Base-by-base conservation (phyloP, 2,113 vertebrate genomes). In the Ovis canadensis region DNA sequence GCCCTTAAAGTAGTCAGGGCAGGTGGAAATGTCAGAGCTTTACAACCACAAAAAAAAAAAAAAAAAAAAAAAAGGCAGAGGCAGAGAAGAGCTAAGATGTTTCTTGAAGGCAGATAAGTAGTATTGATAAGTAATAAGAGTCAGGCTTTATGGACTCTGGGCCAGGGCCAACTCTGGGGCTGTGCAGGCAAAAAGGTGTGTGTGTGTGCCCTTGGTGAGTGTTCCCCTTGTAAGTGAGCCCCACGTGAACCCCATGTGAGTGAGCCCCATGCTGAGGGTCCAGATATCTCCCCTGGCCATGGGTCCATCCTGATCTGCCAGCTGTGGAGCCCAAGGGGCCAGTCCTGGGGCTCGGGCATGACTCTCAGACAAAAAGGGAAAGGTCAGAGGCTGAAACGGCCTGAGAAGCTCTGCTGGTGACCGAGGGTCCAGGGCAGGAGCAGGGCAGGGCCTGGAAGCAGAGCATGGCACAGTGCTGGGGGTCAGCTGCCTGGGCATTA, bases 91-190 rank as follows among this genome's bases (percentile, higher is more conserved):
- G 29, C 29, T 29, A 7, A 19, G 17, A 9, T 27, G 62, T 3
- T 59, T 94, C 40, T 13, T 9, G 40, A 96, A 90, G 27, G 40
- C 19, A 89, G 33, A 29, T 43, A 31, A n/a, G 25, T 1, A 67
- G 27, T 9, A 5, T 0, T 7, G 36, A 6, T 6, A 31, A 62
- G 54, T 16, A 2, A 1, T 3, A 17, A 40, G 43, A 48, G 48
- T 25, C 6, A 48, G 64, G 81, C 50, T 48, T 33, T 29, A 2
- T 1, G 36, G n/a, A 40, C 23, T 27, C 45, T 0, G 11, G 54
- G 40, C 71, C 71, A 74, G 21, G 64, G 71, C 71, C 3, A 1
- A 3, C 12, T 43, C 21, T 13, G 71, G 71, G 71, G 12, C 36
- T 43, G 12, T 2, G 36, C 1, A 25, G 64, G 64, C n/a, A 12